Evolutionary conservation across 2,888 invertebrate species (phyloP).

Genomic region (Limnephilus auricula): DNA sequence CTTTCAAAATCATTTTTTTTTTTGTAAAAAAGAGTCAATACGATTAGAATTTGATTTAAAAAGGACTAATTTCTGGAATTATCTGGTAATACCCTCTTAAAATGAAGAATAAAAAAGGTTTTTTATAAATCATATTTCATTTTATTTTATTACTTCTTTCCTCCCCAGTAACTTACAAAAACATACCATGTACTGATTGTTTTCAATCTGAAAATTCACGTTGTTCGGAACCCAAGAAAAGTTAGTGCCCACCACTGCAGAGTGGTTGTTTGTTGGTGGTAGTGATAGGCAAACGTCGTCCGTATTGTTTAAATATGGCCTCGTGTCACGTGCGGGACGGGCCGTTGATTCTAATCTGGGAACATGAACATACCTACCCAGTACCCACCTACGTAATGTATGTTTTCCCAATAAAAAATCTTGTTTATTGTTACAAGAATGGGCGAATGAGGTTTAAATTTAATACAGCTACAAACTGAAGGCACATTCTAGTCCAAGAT

Average conservation of each 20-base stretch:
- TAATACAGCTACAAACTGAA: background rate
- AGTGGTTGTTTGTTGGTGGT: background rate
- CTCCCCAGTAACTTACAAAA: background rate
- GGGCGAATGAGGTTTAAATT: background rate
- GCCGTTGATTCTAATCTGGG: conserved; percentile 33
- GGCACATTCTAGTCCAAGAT: background rate
- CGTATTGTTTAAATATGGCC: background rate
- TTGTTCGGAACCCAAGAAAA: background rate
- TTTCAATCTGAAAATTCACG: background rate
- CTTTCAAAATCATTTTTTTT: too few relatives aligned
- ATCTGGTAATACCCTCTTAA: too few relatives aligned
- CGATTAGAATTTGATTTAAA: too few relatives aligned
- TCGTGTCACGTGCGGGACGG: conserved; percentile 24
- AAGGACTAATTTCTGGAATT: too few relatives aligned
- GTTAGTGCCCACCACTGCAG: background rate
- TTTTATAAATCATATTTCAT: too few relatives aligned
- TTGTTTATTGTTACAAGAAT: background rate
- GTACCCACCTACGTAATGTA: background rate
- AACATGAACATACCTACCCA: background rate
- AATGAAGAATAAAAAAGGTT: too few relatives aligned
- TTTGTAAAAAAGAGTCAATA: too few relatives aligned
- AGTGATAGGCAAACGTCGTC: background rate
- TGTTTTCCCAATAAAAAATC: background rate
- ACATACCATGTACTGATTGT: background rate
- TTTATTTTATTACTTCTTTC: too few relatives aligned